Evolutionary conservation across 2,888 invertebrate genomes (phyloP), one percentile per base, ranked within the genome.

Genomic region (Cephus sareptanus): DNA sequence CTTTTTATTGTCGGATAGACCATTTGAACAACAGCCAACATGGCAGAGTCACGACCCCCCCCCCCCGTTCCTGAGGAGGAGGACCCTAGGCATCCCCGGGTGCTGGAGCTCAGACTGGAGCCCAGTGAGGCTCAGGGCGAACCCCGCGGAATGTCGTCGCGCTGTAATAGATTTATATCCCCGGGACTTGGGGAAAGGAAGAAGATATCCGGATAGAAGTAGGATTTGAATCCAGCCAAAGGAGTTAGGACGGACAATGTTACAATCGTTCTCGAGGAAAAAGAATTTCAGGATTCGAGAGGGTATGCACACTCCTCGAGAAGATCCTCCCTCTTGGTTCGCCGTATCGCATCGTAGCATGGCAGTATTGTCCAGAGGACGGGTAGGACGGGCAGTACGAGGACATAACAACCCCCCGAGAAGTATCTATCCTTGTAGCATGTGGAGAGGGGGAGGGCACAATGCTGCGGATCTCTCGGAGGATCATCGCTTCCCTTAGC

Each of bases 1-100:
- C 87, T 89, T 89, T 90, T 90, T 90, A 90, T 90, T 86, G 89
- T 88, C 84, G 85, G 82, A 86, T 88, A 87, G 88, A 89, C 86
- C 87, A 88, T 89, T 90, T 90, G 90, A 90, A 90, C 90, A 90
- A 90, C 87, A 87, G 90, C 90, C 90, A 90, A 90, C 89, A 89
- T 87, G 86, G 86, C 88, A 87, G 35, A 30, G 73, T 73, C n/a
- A 69, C 77, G 73, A 56, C 74, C 71, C 75, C 30, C 74, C 71
- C 75, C 30, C 69, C 75, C 75, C 15, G 31, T 69, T 76, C 73
- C 71, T 73, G 9, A 23, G 56, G 56, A 56, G 56, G 23, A 56
- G 56, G 23, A 6, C 23, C 56, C 23, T 56, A 56, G 56, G 56
- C 70, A 73, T 70, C 70, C 23, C 69, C 73, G 40, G 70, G 68